phyloP scores from a whole-genome alignment of 2,797 vertebrate genomes.

The Sciaenops ocellatus region DNA sequence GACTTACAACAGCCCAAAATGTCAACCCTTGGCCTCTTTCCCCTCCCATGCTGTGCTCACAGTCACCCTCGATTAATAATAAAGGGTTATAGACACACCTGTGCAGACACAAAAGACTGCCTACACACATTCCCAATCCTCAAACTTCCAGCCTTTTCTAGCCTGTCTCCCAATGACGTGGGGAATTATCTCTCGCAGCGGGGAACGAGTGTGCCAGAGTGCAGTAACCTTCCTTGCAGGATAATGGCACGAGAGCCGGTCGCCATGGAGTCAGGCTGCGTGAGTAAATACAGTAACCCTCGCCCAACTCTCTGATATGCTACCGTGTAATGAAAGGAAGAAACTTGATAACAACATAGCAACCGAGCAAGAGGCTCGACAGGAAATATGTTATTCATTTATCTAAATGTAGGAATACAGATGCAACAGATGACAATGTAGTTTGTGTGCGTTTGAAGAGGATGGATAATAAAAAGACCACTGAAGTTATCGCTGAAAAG shows the following conservation, averaged over 20 bases:
- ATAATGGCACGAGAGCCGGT: slow-evolving; percentile 51
- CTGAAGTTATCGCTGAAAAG: background rate
- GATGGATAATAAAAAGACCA: background rate
- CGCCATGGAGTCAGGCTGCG: slow-evolving; percentile 61
- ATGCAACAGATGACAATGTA: slow-evolving; percentile 7
- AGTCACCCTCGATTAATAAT: slow-evolving; percentile 71
- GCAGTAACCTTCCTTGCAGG: slow-evolving; percentile 43
- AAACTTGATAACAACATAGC: slow-evolving; percentile 32
- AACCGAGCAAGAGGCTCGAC: slow-evolving; percentile 11
- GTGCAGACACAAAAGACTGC: slow-evolving; percentile 15
- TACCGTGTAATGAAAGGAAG: slow-evolving; percentile 43
- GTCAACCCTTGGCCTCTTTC: slow-evolving; percentile 63
- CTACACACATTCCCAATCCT: slow-evolving; percentile 20
- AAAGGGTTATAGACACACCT: slow-evolving; percentile 45
- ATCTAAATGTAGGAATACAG: slow-evolving; percentile 25
- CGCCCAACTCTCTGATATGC: slow-evolving; percentile 30
- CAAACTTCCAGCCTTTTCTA: slow-evolving; percentile 31
- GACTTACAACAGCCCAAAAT: slow-evolving; percentile 68
- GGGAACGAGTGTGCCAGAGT: slow-evolving; percentile 35
- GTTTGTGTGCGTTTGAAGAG: slow-evolving; percentile 13
- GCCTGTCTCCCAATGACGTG: slow-evolving; percentile 15
- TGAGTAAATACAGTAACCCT: slow-evolving; percentile 63
- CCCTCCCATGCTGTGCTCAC: slow-evolving; percentile 58
- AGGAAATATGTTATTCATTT: slow-evolving; percentile 32
- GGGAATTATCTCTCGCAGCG: slow-evolving; percentile 56